Conservation (phyloP, 2,888 invertebrate genomes). For the Nomada hirtipes region DNA sequence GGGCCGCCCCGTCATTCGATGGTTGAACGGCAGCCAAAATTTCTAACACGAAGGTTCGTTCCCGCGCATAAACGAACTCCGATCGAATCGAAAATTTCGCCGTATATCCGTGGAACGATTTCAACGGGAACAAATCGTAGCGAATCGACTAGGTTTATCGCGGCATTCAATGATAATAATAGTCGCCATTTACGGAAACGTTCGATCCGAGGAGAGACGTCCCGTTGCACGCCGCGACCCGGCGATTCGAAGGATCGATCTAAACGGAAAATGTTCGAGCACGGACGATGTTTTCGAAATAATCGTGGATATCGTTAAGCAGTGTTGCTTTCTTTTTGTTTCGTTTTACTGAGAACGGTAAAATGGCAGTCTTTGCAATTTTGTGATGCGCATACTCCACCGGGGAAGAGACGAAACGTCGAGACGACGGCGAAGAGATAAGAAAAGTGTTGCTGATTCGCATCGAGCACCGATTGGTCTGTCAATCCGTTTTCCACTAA, state of each 20-base stretch:
- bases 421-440: slow-evolving; percentile 58
- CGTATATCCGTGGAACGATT: background rate
- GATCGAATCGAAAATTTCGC: background rate
- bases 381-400: slow-evolving; percentile 46
- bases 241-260: slow-evolving; percentile 35
- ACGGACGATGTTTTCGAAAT: slow-evolving; percentile 44
- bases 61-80: background rate
- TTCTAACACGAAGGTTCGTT: background rate
- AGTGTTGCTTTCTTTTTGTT: slow-evolving; percentile 35
- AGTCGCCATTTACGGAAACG: background rate
- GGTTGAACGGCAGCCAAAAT: slow-evolving; percentile 30
- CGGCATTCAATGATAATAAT: background rate
- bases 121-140: slow-evolving; percentile 5
- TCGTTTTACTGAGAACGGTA: slow-evolving; percentile 51
- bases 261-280: slow-evolving; percentile 41
- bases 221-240: slow-evolving; percentile 41
- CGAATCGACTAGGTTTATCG: background rate
- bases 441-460: slow-evolving; percentile 31
- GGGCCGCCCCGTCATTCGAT: slow-evolving; percentile 14
- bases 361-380: slow-evolving; percentile 69
- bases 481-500: slow-evolving; percentile 49
- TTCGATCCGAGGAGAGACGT: slow-evolving; percentile 13
- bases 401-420: slow-evolving; percentile 53
- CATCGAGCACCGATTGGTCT: slow-evolving; percentile 46
- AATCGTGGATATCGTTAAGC: slow-evolving; percentile 42